Evolutionary conservation across 2,888 invertebrate species (phyloP), one percentile per base, ranked within the genome.

Genomic region (Coelinius sp.): DNA sequence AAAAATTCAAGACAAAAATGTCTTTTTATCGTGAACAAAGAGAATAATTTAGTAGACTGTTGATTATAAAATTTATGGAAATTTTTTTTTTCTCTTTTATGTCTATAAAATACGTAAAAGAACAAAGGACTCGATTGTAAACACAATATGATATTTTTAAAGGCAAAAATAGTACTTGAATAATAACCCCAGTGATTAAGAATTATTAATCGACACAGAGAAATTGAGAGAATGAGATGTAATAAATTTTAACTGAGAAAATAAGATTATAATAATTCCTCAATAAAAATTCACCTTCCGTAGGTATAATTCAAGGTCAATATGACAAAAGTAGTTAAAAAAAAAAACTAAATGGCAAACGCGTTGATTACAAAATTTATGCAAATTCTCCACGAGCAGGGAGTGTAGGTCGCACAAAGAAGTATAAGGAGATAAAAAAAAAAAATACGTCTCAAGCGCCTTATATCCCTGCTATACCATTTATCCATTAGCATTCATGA

Each of bases 11-110:
- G 35, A 59, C 5, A 17, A 56, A n/a, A 17, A 3, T 12, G 8
- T 2, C 6, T 53, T 31, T 56, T 31, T 56, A 49, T 49, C 17
- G 31, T 1, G 17, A 14, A 10, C 7, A 59, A 31, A 59, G 35
- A 59, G 38, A 25, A 38, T 44, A 66, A 31, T 44, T 52, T 46
- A 52, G 20, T 10, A 78, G 82, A 77, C 79, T 77, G 77, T 71
- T 81, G 81, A 82, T 83, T 82, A 80, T 78, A 80, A 82, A 84
- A 84, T 83, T 84, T 82, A 84, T 84, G 83, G 79, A 78, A 81
- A 81, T 83, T 53, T 41, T 67, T 14, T 41, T 10, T 53, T 41
- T 67, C 10, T 41, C 7, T 38, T 46, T 20, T 49, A 49, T n/a
- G 17, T 46, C 22, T 49, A 49, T n/a, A 17, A 17, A 49, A 49